Evolutionary conservation across 2,888 invertebrate genomes (phyloP).

Genomic region (Tinea trinotella): DNA sequence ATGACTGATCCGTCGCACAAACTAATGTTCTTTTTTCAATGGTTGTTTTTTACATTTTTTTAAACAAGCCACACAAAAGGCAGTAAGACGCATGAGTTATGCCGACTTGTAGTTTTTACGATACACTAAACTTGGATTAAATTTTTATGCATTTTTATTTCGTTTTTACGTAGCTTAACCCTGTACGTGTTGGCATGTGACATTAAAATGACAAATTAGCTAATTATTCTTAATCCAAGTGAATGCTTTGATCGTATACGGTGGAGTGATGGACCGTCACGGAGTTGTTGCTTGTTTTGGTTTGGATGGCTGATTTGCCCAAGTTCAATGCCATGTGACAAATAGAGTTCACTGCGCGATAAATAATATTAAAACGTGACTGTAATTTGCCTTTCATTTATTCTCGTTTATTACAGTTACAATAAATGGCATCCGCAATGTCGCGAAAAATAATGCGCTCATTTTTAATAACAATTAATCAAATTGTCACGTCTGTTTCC

Average conservation of each 20-base stretch:
- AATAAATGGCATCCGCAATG: not conserved
- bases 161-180: conserved; percentile 35
- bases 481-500: too few species aligned
- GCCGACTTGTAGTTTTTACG: conserved; percentile 67
- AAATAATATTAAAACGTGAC: conserved; percentile 5
- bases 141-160: conserved; percentile 54
- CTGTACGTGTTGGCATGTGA: conserved; percentile 68
- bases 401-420: not conserved
- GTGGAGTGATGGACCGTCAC: conserved; percentile 48
- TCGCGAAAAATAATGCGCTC: not conserved
- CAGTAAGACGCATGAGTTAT: conserved; percentile 59
- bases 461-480: not conserved
- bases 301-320: conserved; percentile 12
- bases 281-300: conserved; percentile 21
- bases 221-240: conserved; percentile 68
- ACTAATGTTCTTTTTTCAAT: conserved; percentile 62
- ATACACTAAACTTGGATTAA: conserved; percentile 62
- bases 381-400: not conserved
- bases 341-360: not conserved
- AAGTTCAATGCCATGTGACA: conserved; percentile 37
- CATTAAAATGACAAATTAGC: conserved; percentile 71
- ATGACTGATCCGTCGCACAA: conserved; percentile 65
- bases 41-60: conserved; percentile 46
- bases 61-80: conserved; percentile 51
- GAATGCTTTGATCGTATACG: conserved; percentile 52